Evolutionary conservation across 2,888 invertebrate genomes (phyloP), one percentile per base, ranked within the genome.

Genomic region (Brachylomia viminalis): DNA sequence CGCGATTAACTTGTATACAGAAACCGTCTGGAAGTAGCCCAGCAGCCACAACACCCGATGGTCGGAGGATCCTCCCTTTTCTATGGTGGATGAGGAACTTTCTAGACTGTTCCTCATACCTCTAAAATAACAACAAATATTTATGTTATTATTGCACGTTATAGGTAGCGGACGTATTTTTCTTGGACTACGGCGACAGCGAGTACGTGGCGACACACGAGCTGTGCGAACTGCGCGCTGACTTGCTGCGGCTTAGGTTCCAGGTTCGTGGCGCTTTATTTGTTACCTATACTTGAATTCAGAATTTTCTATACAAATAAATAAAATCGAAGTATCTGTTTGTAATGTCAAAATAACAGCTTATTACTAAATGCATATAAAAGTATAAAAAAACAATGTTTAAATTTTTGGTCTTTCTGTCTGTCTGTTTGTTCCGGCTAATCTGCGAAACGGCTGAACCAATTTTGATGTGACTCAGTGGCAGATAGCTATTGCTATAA

Each of bases 161-260:
- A 2, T 20, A 67, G 67, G 97, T 97, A 27, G 97, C 98, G 0
- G 97, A 98, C 88, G 97, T 99, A 47, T 98, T 98, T 92, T 99
- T 97, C 94, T 97, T 99, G 72, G 99, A 99, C 95, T 99, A 98
- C 93, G 99, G 99, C 0, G 98, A 99, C 93, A 97, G 97, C 79
- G 98, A 98, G 88, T 97, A 97, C 89, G 97, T 98, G 7, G 95
- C 97, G 0, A 97, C 97, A 6, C 96, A 97, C 71, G 97, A 98
- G 80, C 94, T 99, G 20, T 98, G 97, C 85, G 98, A 98, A 88
- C 95, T 99, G 79, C 97, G 98, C 59, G 98, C 98, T 0, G 98
- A 98, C 91, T 97, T 98, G 90, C 93, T 98, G 68, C 95, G 97
- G 71, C 96, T 98, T 23, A 97, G 98, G 67, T 98, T 98, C 90